Conservation (phyloP, 2,888 invertebrate genomes). For the Cerastoderma edule region DNA sequence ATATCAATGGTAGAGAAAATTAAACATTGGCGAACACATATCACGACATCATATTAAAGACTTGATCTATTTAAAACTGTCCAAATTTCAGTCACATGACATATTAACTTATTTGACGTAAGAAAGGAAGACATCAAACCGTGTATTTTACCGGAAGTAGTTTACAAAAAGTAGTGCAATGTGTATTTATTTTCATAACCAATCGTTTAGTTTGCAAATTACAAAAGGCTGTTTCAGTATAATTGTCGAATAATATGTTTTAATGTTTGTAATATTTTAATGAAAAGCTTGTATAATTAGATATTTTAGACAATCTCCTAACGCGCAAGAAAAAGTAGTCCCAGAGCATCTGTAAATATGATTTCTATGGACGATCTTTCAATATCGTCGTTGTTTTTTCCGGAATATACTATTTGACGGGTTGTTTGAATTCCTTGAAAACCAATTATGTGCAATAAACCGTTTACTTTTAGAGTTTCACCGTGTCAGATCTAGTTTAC, state of each 20-base stretch:
- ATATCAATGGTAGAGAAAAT: too few species aligned
- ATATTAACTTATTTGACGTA: slow-evolving; percentile 35
- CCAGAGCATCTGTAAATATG: slow-evolving; percentile 51
- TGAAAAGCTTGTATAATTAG: neutral
- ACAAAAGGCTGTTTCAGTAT: too few species aligned
- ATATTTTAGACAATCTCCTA: slow-evolving; percentile 12
- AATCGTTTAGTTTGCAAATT: neutral
- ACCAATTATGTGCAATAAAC: slow-evolving; percentile 1
- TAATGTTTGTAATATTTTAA: neutral
- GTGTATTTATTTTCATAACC: neutral
- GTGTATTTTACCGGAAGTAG: slow-evolving; percentile 35
- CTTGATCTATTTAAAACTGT: neutral
- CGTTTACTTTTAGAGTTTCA: neutral
- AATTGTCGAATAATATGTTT: neutral
- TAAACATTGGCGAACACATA: too few species aligned
- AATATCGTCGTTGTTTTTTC: slow-evolving; percentile 32
- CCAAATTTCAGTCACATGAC: slow-evolving; percentile 51
- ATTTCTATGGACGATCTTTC: slow-evolving; percentile 45
- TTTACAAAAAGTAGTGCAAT: slow-evolving; percentile 30
- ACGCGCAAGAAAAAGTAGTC: slow-evolving; percentile 41
- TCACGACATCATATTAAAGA: too few species aligned
- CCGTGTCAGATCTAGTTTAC: neutral
- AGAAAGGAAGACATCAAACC: slow-evolving; percentile 28
- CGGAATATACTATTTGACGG: slow-evolving; percentile 31
- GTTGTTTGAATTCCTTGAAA: slow-evolving; percentile 10